Conservation (phyloP, 1,140 invertebrate genomes). For the Achatina immaculata region DNA sequence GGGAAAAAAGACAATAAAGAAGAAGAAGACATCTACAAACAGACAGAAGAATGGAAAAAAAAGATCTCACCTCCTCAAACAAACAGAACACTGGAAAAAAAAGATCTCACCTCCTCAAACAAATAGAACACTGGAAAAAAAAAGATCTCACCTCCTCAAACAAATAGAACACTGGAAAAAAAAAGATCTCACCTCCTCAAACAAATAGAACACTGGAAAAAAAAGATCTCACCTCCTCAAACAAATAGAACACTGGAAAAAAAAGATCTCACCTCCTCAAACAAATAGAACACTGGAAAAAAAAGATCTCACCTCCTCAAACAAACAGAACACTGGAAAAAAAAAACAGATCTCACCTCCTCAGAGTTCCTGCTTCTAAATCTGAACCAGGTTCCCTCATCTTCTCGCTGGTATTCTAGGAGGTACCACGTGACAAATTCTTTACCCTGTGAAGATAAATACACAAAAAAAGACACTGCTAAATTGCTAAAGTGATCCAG, state of each 20-base stretch:
- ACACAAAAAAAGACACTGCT: no score
- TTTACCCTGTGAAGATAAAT: slow-evolving; percentile 76
- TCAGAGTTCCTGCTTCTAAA: slow-evolving; percentile 58
- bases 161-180: no score
- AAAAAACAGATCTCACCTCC: slow-evolving; percentile 54
- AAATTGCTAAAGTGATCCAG: no score
- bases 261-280: slow-evolving; percentile 54
- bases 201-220: no score
- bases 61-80: slow-evolving; percentile 57
- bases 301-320: slow-evolving; percentile 54
- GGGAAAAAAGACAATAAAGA: background rate
- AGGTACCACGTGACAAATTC: slow-evolving; percentile 93
- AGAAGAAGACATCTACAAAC: background rate
- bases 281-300: no score
- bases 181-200: slow-evolving; percentile 54
- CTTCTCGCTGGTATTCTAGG: slow-evolving; percentile 81
- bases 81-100: no score
- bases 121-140: no score
- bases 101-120: slow-evolving; percentile 58
- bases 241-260: no score
- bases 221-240: slow-evolving; percentile 54
- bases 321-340: slow-evolving; percentile 20
- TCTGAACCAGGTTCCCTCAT: slow-evolving; percentile 62
- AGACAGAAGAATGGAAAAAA: no score
- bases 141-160: slow-evolving; percentile 56